A percentile compares a stretch with the other conserved stretches of the same genome.
These are phyloP conservation scores for Paradoxurus hermaphroditus DNA, from an alignment of 2,113 vertebrate species.

Conservation along the genomic window DNA sequence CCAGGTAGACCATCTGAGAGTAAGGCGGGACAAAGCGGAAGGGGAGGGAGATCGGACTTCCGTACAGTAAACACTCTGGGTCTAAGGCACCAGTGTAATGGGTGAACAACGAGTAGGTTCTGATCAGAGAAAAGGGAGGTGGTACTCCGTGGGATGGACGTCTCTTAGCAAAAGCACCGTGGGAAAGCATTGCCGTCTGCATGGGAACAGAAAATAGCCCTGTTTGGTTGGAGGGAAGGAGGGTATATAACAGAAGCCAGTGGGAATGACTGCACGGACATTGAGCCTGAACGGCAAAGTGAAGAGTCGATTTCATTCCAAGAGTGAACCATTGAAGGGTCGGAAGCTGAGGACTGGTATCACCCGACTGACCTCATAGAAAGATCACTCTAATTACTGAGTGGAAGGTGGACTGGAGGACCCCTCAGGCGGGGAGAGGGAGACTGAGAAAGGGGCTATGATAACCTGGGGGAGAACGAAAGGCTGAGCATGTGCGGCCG, in stretches of 20 bases:
- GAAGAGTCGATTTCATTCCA: neutral
- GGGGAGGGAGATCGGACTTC: neutral
- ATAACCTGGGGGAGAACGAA: neutral
- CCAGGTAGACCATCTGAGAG: neutral
- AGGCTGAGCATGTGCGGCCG: accelerated
- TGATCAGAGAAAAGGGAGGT: neutral
- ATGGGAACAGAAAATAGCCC: neutral
- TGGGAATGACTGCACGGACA: accelerated
- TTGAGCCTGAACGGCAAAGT: neutral
- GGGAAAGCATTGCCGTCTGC: neutral
- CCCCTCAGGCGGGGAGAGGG: neutral
- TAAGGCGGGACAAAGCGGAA: neutral
- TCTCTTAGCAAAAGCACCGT: neutral
- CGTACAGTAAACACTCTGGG: neutral
- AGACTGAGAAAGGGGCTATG: neutral
- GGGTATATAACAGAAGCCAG: neutral
- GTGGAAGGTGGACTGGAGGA: neutral
- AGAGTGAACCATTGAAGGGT: neutral
- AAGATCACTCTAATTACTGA: neutral
- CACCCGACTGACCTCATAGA: neutral
- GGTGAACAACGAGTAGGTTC: neutral
- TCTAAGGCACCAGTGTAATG: neutral
- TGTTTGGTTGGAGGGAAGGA: no score
- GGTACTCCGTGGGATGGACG: neutral
- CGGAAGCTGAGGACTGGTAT: neutral